Percentiles rank a stretch among this genome's conserved stretches.
phyloP scores from a whole-genome alignment of 2,797 vertebrate species.

The Helicolenus hilgendorfi region DNA sequence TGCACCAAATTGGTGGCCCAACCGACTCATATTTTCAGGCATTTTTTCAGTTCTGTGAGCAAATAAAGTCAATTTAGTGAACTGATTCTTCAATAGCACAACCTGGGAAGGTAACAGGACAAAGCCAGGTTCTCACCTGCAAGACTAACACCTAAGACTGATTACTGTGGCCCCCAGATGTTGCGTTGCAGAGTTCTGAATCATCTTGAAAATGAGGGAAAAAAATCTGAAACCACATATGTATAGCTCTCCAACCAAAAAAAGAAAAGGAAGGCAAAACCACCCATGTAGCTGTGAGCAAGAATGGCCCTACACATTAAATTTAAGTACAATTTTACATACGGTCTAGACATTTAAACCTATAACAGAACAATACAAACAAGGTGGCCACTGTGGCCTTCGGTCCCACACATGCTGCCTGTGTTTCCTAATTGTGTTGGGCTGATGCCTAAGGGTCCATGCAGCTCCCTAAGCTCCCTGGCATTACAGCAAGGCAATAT shows the following conservation, averaged over 20 bases:
- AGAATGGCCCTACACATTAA: conserved; percentile 51
- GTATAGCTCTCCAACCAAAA: neutral
- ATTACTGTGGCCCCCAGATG: neutral
- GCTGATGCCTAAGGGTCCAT: conserved; percentile 75
- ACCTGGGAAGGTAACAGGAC: neutral
- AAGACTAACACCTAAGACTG: neutral
- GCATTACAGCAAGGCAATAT: conserved; percentile 80
- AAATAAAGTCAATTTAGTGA: neutral
- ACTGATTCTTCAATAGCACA: neutral
- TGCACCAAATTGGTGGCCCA: neutral
- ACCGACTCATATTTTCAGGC: neutral
- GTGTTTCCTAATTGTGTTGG: conserved; percentile 87
- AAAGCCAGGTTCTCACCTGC: neutral
- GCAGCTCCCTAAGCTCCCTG: conserved; percentile 76
- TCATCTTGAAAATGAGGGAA: neutral
- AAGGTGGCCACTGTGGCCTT: conserved; percentile 61
- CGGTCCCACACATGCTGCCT: conserved; percentile 71
- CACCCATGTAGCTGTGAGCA: neutral
- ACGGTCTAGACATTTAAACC: conserved; percentile 62
- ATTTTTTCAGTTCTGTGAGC: neutral
- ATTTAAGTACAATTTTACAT: conserved; percentile 68
- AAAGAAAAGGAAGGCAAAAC: neutral
- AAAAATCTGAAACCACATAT: neutral
- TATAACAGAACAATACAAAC: conserved; percentile 68
- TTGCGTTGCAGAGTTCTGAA: neutral